Percentiles rank a stretch among this genome's conserved stretches.
phyloP scores from a whole-genome alignment of 2,113 vertebrate species.

The Oostethus manadensis region DNA sequence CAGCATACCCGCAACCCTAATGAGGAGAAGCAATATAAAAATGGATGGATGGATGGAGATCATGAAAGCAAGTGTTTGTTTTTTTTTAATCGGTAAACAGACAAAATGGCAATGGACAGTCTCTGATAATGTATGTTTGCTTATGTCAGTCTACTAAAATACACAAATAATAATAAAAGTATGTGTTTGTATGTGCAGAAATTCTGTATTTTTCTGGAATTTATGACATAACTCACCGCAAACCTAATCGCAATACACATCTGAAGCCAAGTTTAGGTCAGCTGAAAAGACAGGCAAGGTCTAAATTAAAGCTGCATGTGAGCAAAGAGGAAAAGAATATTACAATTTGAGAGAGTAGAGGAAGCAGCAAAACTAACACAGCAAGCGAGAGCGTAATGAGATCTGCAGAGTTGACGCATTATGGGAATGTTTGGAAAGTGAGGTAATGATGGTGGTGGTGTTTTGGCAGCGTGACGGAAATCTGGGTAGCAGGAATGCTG shows the following conservation, averaged over 20 bases:
- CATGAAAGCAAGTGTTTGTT: not conserved
- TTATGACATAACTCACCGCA: not conserved
- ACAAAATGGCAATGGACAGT: not conserved
- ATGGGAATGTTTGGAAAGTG: constrained; percentile 49
- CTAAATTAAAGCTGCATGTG: not conserved
- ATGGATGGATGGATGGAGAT: too few species aligned
- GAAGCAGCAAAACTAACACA: constrained; percentile 16
- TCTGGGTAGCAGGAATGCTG: constrained; percentile 25
- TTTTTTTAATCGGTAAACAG: not conserved
- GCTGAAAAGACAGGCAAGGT: not conserved
- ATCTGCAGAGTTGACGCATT: constrained; percentile 33
- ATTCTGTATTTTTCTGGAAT: not conserved
- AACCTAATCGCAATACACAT: not conserved
- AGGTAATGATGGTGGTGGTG: constrained; percentile 45
- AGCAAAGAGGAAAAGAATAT: not conserved
- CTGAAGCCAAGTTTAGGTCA: not conserved
- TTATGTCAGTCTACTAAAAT: not conserved
- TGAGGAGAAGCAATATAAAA: too few species aligned
- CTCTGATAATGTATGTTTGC: not conserved
- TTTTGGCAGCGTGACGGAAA: constrained; percentile 20
- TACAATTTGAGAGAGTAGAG: constrained; percentile 5
- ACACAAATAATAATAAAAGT: not conserved
- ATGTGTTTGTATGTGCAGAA: not conserved
- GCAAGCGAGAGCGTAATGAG: constrained; percentile 40
- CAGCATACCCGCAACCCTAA: too few species aligned